Percentiles rank a stretch among this genome's conserved stretches.
These are phyloP conservation scores for Macrocentrus cingulum DNA, from an alignment of 1,140 invertebrate genomes.

Conservation along the genomic window DNA sequence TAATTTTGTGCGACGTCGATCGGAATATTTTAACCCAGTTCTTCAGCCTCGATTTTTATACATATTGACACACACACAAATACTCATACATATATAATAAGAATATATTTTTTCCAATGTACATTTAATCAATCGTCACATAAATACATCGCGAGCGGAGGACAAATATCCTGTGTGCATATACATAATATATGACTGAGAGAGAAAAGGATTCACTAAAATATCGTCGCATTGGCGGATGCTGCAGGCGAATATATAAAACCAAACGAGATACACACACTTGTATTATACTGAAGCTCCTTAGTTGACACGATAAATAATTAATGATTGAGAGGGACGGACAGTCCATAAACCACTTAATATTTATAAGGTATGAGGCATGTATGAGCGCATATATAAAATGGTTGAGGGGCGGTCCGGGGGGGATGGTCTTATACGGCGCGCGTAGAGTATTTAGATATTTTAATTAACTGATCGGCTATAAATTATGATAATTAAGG, in stretches of 20 bases:
- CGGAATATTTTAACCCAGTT: slow-evolving; percentile 55
- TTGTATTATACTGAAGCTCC: slow-evolving; percentile 21
- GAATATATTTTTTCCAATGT: not conserved
- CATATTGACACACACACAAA: not conserved
- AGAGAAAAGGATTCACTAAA: slow-evolving; percentile 37
- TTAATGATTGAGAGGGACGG: slow-evolving; percentile 46
- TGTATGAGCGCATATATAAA: slow-evolving; percentile 22
- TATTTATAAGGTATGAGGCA: slow-evolving; percentile 52
- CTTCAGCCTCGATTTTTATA: slow-evolving; percentile 31
- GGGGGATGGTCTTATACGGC: slow-evolving; percentile 30
- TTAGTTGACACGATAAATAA: slow-evolving; percentile 54
- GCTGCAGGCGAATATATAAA: slow-evolving; percentile 31
- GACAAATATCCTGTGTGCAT: slow-evolving; percentile 3
- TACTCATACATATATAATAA: no score
- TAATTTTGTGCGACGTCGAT: slow-evolving; percentile 41
- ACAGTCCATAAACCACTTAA: slow-evolving; percentile 48
- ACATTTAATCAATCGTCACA: slow-evolving; percentile 23
- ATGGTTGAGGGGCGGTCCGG: slow-evolving; percentile 3
- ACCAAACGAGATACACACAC: slow-evolving; percentile 20
- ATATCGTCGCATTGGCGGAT: slow-evolving; percentile 29
- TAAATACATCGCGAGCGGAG: slow-evolving; percentile 25
- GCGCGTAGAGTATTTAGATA: slow-evolving; percentile 50
- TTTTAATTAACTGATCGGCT: slow-evolving; percentile 54
- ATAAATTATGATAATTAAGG: slow-evolving; percentile 56
- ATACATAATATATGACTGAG: not conserved